Conservation (phyloP, 2,888 invertebrate genomes). For the Pecten maximus region DNA sequence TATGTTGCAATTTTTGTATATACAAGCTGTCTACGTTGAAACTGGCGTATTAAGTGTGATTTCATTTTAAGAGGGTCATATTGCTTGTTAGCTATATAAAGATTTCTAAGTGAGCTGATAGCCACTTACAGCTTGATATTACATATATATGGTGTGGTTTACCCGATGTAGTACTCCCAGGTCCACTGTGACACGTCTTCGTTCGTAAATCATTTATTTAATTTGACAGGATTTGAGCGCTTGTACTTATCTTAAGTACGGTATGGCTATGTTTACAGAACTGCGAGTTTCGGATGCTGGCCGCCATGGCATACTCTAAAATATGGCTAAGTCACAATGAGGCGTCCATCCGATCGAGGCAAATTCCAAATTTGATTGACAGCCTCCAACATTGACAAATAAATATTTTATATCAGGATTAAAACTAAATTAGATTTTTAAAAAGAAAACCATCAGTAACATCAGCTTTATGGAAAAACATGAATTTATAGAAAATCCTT, state of each 20-base stretch:
- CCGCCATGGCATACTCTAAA: not conserved
- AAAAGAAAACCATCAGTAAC: no score
- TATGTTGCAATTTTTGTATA: not conserved
- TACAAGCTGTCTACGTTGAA: not conserved
- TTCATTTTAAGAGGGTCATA: not conserved
- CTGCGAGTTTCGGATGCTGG: not conserved
- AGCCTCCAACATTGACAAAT: no score
- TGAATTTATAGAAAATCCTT: no score
- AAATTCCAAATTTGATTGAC: no score
- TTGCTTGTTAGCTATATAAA: not conserved
- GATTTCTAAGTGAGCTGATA: not conserved
- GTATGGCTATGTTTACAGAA: not conserved
- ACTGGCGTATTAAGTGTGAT: not conserved
- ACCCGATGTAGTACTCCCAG: not conserved
- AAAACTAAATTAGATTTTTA: no score
- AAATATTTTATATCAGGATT: no score
- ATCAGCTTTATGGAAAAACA: no score
- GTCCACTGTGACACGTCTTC: not conserved
- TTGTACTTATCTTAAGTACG: constrained; percentile 1
- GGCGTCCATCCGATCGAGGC: not conserved
- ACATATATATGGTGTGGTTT: not conserved
- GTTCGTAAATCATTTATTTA: not conserved
- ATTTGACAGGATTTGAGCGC: constrained; percentile 19
- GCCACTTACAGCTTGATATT: not conserved
- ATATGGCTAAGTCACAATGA: not conserved